Percentiles rank a stretch among this genome's conserved stretches.
These are phyloP conservation scores for Heterocephalus glaber DNA, from an alignment of 2,113 vertebrate species.

Conservation along the genomic window DNA sequence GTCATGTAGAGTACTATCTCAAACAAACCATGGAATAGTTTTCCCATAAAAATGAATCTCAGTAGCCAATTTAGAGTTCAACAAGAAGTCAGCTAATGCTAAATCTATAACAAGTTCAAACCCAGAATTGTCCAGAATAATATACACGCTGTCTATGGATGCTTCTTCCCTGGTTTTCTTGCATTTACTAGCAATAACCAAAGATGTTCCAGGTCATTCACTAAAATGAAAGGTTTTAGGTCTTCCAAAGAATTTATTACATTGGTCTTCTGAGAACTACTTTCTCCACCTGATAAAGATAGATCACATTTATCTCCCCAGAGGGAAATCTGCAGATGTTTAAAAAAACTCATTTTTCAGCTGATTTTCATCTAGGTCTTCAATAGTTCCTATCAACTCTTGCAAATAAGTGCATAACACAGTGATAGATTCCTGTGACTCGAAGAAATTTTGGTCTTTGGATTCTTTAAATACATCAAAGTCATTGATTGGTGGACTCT, in stretches of 20 bases:
- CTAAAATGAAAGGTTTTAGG: conserved; percentile 90
- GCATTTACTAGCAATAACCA: conserved; percentile 87
- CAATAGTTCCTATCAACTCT: conserved; percentile 84
- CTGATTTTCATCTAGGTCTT: conserved; percentile 84
- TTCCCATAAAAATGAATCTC: conserved; percentile 95
- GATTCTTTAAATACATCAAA: conserved; percentile 94
- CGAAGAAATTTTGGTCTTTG: conserved; percentile 93
- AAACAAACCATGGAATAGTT: conserved; percentile 96
- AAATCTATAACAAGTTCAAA: conserved; percentile 96
- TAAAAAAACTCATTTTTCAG: conserved; percentile 88
- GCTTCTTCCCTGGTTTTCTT: conserved; percentile 77
- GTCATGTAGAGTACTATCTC: conserved; percentile 92
- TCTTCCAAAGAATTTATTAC: conserved; percentile 87
- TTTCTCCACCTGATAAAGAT: conserved; percentile 93
- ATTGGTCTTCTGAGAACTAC: conserved; percentile 90
- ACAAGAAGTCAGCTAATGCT: conserved; percentile 92
- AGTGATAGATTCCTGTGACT: conserved; percentile 91
- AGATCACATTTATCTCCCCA: conserved; percentile 99
- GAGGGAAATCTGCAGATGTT: conserved; percentile 93
- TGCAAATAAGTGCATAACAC: conserved; percentile 90
- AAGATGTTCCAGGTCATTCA: conserved; percentile 89
- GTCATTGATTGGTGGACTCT: conserved; percentile 92
- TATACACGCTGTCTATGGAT: conserved; percentile 86
- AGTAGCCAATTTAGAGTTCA: conserved; percentile 87
- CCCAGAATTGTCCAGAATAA: conserved; percentile 96